Evolutionary conservation across 2,888 invertebrate genomes (phyloP).

Genomic region (Andrena camellia): DNA sequence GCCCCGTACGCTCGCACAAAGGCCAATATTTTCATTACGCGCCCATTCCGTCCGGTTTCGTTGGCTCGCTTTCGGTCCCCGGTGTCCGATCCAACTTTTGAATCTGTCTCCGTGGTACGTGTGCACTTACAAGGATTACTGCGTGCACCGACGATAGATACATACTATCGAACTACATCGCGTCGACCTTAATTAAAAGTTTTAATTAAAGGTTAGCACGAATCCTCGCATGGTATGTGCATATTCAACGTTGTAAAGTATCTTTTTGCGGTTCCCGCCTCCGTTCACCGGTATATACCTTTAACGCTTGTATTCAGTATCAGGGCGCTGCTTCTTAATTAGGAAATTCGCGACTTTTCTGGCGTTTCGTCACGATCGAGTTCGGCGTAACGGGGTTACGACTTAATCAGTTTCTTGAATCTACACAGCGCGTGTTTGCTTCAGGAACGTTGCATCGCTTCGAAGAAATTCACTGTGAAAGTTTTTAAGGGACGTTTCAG

Average conservation of each 20-base stretch:
- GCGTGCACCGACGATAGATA: slow-evolving; percentile 5
- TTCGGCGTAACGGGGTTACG: neutral
- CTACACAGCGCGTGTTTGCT: neutral
- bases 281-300: neutral
- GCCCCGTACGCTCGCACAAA: neutral
- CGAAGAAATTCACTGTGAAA: no score
- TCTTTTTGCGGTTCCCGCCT: slow-evolving; percentile 32
- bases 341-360: slow-evolving; percentile 18
- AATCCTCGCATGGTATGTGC: slow-evolving; percentile 26
- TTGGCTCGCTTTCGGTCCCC: neutral
- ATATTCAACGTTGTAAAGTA: slow-evolving; percentile 38
- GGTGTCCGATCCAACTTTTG: slow-evolving; percentile 18
- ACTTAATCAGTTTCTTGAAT: neutral
- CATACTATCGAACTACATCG: slow-evolving; percentile 23
- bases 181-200: slow-evolving; percentile 55
- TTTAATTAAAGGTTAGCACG: slow-evolving; percentile 56
- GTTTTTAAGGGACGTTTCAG: no score
- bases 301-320: neutral
- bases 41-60: neutral
- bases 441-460: neutral
- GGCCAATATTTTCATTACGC: slow-evolving; percentile 37
- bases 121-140: slow-evolving; percentile 1
- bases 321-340: slow-evolving; percentile 18
- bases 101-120: neutral
- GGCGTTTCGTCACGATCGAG: slow-evolving; percentile 5